Conservation (phyloP, 2,888 invertebrate genomes). For the Phymatocera aterrima region DNA sequence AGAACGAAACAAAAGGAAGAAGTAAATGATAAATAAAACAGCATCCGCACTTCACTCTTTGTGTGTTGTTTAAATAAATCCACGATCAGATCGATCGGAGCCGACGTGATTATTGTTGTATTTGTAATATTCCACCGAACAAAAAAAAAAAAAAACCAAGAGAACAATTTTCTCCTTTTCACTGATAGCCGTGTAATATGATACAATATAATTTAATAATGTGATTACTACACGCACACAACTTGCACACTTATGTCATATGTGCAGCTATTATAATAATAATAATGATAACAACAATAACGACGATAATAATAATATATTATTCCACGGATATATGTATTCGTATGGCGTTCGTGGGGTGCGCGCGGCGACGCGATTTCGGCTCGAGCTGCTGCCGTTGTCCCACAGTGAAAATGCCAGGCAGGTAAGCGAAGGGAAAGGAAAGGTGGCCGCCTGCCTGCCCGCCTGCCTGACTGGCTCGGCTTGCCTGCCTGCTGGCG, state of each 20-base stretch:
- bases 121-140: background rate
- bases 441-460: conserved; percentile 53
- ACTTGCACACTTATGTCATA: background rate
- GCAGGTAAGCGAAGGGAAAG: conserved; percentile 68
- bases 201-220: too few species aligned
- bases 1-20: background rate
- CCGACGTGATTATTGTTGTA: background rate
- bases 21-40: background rate
- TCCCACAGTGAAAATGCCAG: conserved; percentile 55
- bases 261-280: background rate
- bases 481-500: conserved; percentile 50
- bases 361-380: conserved; percentile 49
- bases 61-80: background rate
- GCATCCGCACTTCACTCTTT: background rate
- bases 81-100: background rate
- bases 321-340: conserved; percentile 30
- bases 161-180: too few species aligned
- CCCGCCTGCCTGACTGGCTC: conserved; percentile 53
- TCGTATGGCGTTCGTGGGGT: conserved; percentile 48
- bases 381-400: conserved; percentile 49
- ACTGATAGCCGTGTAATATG: background rate
- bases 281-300: background rate
- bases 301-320: background rate
- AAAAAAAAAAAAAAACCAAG: too few species aligned
- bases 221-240: conserved; percentile 3